phyloP scores from a whole-genome alignment of 2,113 vertebrate species.

The Thermophis baileyi region DNA sequence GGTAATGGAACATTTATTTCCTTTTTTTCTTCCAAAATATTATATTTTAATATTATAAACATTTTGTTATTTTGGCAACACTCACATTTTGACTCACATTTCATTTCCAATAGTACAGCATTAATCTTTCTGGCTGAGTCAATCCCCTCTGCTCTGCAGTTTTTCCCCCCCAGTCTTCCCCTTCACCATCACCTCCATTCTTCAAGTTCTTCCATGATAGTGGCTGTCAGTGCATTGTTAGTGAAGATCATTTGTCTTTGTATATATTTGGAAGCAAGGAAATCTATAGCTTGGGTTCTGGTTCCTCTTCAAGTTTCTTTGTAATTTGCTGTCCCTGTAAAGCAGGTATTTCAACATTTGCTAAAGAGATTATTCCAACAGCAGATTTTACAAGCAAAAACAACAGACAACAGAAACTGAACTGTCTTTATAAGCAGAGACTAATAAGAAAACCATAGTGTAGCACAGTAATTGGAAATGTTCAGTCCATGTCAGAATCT shows the following conservation, averaged over 20 bases:
- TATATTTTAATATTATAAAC: neutral
- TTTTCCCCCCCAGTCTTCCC: neutral
- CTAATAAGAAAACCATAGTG: constrained; percentile 15
- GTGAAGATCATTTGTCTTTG: constrained; percentile 17
- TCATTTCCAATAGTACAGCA: neutral
- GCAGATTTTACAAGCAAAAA: neutral
- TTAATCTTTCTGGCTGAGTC: neutral
- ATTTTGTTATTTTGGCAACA: neutral
- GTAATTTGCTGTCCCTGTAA: neutral
- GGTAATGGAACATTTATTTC: neutral
- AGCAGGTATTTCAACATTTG: neutral
- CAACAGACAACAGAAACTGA: neutral
- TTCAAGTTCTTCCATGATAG: neutral
- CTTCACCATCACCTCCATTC: neutral
- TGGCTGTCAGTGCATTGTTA: constrained; percentile 6
- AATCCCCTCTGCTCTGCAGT: neutral
- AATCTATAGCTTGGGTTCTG: neutral
- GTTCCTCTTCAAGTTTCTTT: neutral
- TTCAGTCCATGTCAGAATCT: neutral
- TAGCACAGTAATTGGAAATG: constrained; percentile 24
- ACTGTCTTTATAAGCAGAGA: neutral
- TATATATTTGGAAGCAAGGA: constrained; percentile 6
- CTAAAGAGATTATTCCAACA: constrained; percentile 9
- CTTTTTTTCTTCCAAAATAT: neutral
- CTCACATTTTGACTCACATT: neutral